Conservation (phyloP, 2,113 vertebrate genomes). For the Bujurquina vittata region DNA sequence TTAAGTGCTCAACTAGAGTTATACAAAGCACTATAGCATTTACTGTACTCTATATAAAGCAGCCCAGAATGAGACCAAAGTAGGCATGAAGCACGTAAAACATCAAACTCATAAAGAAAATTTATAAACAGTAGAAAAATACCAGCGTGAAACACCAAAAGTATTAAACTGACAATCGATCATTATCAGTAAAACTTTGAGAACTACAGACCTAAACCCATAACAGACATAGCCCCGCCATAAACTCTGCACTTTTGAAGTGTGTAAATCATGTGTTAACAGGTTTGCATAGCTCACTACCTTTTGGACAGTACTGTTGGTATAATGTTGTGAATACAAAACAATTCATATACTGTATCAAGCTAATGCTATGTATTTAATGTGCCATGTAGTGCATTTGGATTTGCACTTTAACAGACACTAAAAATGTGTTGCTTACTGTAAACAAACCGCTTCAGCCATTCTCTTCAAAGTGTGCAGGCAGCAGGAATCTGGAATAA, state of each 20-base stretch:
- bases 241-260: background rate
- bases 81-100: background rate
- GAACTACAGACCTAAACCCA: background rate
- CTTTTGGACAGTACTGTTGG: background rate
- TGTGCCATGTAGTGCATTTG: background rate
- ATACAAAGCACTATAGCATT: too few relatives aligned
- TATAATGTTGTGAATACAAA: background rate
- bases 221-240: background rate
- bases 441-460: background rate
- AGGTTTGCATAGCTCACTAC: background rate
- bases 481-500: background rate
- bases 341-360: background rate
- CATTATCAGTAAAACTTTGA: background rate
- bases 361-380: background rate
- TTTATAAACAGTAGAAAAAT: background rate
- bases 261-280: background rate
- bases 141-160: background rate
- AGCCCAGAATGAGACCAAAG: background rate
- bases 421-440: background rate
- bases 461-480: background rate
- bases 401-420: background rate
- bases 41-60: background rate
- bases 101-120: background rate
- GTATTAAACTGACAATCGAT: background rate
- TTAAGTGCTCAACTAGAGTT: too few relatives aligned